phyloP scores from a whole-genome alignment of 2,113 vertebrate species.

The Tyrannus savana region DNA sequence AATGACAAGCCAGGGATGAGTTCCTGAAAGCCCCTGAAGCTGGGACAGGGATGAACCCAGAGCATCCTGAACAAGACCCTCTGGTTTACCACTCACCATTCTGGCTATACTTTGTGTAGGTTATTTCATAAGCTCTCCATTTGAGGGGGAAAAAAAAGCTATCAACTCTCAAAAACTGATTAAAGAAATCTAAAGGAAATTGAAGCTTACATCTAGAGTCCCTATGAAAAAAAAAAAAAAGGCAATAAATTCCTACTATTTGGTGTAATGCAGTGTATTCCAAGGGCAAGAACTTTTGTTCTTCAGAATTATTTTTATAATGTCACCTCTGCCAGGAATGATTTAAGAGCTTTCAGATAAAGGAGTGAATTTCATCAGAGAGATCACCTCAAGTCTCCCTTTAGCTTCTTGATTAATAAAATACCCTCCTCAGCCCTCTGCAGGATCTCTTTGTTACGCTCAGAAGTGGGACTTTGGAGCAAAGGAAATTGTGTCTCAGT shows the following conservation, averaged over 20 bases:
- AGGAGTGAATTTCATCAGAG: slow-evolving; percentile 36
- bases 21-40: neutral
- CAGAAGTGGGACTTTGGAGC: neutral
- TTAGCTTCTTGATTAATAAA: neutral
- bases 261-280: slow-evolving; percentile 45
- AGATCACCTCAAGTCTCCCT: slow-evolving; percentile 11
- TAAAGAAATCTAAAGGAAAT: neutral
- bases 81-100: neutral
- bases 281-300: slow-evolving; percentile 37
- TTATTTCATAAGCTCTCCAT: neutral
- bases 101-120: neutral
- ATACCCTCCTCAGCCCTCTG: neutral
- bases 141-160: neutral
- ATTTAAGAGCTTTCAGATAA: slow-evolving; percentile 60
- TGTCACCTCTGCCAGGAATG: slow-evolving; percentile 39
- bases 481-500: neutral
- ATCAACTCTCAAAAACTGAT: neutral
- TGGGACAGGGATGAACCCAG: neutral
- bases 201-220: neutral
- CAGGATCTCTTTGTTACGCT: neutral
- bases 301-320: slow-evolving; percentile 50
- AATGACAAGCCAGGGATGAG: neutral
- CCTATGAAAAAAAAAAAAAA: neutral
- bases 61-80: neutral
- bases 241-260: neutral